phyloP scores from a whole-genome alignment of 2,797 vertebrate species.

The Myotis planiceps region DNA sequence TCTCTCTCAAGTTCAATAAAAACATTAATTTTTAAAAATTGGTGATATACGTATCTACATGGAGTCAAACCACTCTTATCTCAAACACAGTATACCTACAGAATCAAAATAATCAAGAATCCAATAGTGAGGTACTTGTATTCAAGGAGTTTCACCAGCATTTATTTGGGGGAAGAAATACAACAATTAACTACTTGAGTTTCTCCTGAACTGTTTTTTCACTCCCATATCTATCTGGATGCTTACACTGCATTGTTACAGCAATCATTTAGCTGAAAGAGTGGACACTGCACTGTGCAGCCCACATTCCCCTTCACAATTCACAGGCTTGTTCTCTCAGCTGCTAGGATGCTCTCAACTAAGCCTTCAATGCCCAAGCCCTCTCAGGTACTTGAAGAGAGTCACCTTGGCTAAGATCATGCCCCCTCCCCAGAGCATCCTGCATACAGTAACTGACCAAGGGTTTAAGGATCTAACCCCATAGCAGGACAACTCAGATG shows the following conservation, averaged over 20 bases:
- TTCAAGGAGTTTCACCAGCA: neutral
- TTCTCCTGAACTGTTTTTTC: neutral
- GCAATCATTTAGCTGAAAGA: neutral
- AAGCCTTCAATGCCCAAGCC: neutral
- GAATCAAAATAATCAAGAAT: neutral
- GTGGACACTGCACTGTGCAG: neutral
- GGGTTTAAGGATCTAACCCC: rapidly evolving
- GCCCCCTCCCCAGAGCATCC: neutral
- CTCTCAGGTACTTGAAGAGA: neutral
- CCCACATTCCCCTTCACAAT: neutral
- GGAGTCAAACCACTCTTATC: neutral
- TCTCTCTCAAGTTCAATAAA: too few relatives aligned
- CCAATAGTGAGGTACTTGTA: neutral
- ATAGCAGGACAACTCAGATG: neutral
- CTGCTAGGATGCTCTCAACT: neutral
- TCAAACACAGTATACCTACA: neutral
- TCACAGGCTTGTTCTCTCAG: neutral
- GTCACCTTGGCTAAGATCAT: neutral
- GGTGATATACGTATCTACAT: rapidly evolving
- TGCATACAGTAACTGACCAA: neutral
- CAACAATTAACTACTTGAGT: neutral
- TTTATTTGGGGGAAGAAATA: neutral
- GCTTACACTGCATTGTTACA: neutral
- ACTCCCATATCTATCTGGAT: neutral
- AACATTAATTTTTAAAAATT: neutral